Percentiles rank a stretch among this genome's conserved stretches.
phyloP scores from a whole-genome alignment of 2,113 vertebrate species.

The Aleadryas rufinucha region DNA sequence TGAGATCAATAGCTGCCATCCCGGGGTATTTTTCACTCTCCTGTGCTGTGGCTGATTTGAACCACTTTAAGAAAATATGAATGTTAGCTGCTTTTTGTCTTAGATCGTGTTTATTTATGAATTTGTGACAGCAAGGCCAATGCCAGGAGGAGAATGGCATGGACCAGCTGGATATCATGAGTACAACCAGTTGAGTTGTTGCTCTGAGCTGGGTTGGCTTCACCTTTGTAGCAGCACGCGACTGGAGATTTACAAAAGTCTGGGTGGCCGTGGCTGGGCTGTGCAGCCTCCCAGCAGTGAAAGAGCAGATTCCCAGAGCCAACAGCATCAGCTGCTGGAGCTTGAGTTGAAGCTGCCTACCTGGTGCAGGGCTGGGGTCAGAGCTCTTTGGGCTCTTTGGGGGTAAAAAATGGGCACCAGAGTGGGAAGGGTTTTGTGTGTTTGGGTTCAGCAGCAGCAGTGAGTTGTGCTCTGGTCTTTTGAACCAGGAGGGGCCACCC shows the following conservation, averaged over 20 bases:
- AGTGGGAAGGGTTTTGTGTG: background rate
- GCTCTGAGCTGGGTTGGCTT: background rate
- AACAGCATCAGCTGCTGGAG: background rate
- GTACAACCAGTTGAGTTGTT: background rate
- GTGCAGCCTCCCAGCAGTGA: background rate
- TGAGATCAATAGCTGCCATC: constrained; percentile 49
- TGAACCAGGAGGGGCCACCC: background rate
- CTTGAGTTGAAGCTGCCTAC: background rate
- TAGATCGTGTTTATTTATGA: constrained; percentile 33
- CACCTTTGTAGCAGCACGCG: background rate
- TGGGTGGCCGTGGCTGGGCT: background rate
- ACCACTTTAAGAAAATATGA: background rate
- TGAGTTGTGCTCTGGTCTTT: background rate
- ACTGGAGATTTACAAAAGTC: background rate
- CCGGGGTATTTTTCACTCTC: constrained; percentile 4
- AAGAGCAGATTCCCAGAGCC: background rate
- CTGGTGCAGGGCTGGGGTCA: background rate
- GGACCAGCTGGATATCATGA: background rate
- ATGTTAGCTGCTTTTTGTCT: background rate
- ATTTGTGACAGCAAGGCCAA: constrained; percentile 7
- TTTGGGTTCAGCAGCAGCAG: background rate
- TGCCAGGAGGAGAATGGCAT: constrained; percentile 20
- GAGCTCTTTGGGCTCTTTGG: fast-evolving
- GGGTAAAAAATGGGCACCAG: fast-evolving
- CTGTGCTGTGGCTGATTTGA: background rate